These are phyloP conservation scores for Ylistrum balloti DNA, from an alignment of 1,140 invertebrate species.

Conservation along the genomic window DNA sequence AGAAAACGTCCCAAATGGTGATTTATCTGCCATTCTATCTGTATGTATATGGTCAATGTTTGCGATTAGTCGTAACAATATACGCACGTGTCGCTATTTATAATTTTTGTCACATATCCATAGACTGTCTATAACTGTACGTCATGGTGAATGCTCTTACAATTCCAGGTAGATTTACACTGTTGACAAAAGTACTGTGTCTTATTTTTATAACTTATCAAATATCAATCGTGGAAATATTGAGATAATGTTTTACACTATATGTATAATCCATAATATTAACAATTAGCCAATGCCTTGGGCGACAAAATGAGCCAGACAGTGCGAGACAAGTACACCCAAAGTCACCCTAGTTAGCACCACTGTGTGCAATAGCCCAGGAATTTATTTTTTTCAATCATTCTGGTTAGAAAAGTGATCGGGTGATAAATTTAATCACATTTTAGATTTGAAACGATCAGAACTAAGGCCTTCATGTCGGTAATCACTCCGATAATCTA, in stretches of 20 bases:
- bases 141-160: background rate
- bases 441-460: no score
- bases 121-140: background rate
- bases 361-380: background rate
- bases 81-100: slow-evolving; percentile 5
- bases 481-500: no score
- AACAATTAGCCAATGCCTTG: background rate
- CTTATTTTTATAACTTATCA: background rate
- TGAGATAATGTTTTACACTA: background rate
- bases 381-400: no score
- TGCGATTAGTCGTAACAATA: background rate
- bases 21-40: background rate
- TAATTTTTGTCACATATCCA: background rate
- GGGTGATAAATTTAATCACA: no score
- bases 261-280: background rate
- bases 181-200: background rate
- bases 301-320: background rate
- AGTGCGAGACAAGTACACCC: background rate
- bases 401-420: no score
- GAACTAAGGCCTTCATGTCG: no score
- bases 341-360: background rate
- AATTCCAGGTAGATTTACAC: background rate
- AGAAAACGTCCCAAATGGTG: slow-evolving; percentile 13
- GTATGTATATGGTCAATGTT: background rate
- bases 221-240: slow-evolving; percentile 35